A percentile compares a stretch with the other conserved stretches of the same genome.
Evolutionary conservation across 2,113 vertebrate species (phyloP).

Genomic region (Ochotona curzoniae): DNA sequence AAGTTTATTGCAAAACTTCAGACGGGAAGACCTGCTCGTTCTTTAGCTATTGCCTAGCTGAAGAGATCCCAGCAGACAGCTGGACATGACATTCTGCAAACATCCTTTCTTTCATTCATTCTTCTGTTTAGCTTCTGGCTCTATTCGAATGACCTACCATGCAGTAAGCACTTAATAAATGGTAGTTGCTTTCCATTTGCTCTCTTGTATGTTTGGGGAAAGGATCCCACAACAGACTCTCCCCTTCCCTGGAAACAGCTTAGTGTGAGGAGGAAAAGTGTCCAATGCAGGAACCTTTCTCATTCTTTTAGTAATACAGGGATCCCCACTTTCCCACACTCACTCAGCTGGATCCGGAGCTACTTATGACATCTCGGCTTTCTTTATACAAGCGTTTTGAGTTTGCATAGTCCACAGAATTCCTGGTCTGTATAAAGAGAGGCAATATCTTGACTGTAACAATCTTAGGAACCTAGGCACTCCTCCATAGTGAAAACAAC

Average conservation of each 20-base stretch:
- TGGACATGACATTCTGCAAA: background rate
- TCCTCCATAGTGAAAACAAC: background rate
- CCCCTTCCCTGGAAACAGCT: slow-evolving; percentile 34
- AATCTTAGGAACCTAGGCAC: background rate
- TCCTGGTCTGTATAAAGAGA: background rate
- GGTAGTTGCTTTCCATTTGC: slow-evolving; percentile 1
- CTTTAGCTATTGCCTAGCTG: background rate
- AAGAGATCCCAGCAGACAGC: background rate
- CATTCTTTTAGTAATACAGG: background rate
- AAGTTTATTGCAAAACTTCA: background rate
- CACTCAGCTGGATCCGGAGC: background rate
- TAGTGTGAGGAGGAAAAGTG: background rate
- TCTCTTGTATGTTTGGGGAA: background rate
- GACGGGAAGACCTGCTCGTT: background rate
- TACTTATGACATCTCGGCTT: background rate
- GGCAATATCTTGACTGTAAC: background rate
- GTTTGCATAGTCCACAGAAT: background rate
- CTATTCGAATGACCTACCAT: background rate
- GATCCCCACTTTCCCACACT: background rate
- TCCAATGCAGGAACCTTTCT: background rate
- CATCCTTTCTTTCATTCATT: background rate
- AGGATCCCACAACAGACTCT: background rate
- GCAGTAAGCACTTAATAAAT: background rate
- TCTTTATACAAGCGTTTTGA: slow-evolving; percentile 34
- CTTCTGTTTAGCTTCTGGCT: background rate